phyloP scores from a whole-genome alignment of 1,140 invertebrate genomes.

The Euura lappo region DNA sequence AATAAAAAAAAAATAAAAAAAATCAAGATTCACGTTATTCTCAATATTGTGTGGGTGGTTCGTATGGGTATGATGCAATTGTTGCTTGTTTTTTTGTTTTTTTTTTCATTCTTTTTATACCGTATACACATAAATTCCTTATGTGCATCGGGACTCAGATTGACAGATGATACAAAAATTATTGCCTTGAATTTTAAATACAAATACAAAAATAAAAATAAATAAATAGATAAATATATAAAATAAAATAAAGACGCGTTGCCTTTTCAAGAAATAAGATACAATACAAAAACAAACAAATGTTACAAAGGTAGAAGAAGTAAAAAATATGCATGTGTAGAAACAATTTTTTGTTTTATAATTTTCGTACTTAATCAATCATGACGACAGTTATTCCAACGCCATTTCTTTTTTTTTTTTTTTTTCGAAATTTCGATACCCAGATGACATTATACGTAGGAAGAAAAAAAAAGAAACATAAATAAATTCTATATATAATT shows the following conservation, averaged over 20 bases:
- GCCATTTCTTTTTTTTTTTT: slow-evolving; percentile 46
- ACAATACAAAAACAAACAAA: slow-evolving; percentile 41
- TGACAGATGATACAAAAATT: slow-evolving; percentile 61
- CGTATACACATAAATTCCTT: neutral
- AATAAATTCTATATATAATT: slow-evolving; percentile 31
- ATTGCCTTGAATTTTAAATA: slow-evolving; percentile 51
- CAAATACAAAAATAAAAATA: neutral
- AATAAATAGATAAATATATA: neutral
- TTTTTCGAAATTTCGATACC: slow-evolving; percentile 38
- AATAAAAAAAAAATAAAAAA: neutral
- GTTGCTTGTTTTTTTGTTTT: neutral
- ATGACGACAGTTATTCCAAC: slow-evolving; percentile 15
- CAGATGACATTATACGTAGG: slow-evolving; percentile 30
- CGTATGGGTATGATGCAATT: neutral
- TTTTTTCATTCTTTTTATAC: too few relatives aligned
- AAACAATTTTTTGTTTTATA: neutral
- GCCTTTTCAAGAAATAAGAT: slow-evolving; percentile 47
- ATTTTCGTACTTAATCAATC: neutral
- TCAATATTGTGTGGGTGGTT: neutral
- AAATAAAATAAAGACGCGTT: slow-evolving; percentile 58
- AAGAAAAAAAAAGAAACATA: slow-evolving; percentile 25
- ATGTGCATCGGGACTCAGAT: slow-evolving; percentile 1
- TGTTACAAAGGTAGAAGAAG: slow-evolving; percentile 35
- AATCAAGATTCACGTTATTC: neutral
- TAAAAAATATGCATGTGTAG: slow-evolving; percentile 15